Conservation (phyloP, 2,888 invertebrate genomes). For the Iselma pallidipennis region DNA sequence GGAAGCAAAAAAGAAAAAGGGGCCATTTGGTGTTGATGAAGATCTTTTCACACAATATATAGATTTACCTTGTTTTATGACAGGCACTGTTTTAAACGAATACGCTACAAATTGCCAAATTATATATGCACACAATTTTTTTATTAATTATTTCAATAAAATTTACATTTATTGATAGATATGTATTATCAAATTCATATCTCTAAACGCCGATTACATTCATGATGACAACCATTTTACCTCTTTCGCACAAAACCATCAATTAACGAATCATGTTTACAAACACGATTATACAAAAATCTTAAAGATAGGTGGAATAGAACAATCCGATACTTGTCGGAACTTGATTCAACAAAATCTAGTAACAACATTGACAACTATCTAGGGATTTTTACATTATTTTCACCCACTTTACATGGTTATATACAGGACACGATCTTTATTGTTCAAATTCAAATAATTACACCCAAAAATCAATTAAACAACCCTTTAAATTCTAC, state of each 20-base stretch:
- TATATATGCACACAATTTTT: constrained; percentile 15
- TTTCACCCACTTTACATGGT: neutral
- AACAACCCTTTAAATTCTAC: too few relatives aligned
- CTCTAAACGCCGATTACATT: constrained; percentile 46
- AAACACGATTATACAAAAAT: neutral
- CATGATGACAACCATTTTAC: constrained; percentile 46
- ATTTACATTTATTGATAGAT: constrained; percentile 40
- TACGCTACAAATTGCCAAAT: constrained; percentile 28
- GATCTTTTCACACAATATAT: constrained; percentile 16
- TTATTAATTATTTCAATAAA: constrained; percentile 15
- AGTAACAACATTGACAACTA: constrained; percentile 10
- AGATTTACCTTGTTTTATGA: constrained; percentile 36
- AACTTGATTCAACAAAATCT: neutral
- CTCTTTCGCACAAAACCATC: neutral
- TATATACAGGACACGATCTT: neutral
- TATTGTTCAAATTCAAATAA: neutral
- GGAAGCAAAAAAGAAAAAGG: constrained; percentile 19
- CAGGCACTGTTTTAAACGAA: constrained; percentile 39
- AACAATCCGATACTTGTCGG: neutral
- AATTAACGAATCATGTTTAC: neutral
- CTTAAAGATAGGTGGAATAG: neutral
- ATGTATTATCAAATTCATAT: constrained; percentile 44
- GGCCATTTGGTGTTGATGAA: constrained; percentile 24
- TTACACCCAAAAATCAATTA: neutral
- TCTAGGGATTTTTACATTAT: constrained; percentile 5